A percentile compares a stretch with the other conserved stretches of the same genome.
phyloP scores from a whole-genome alignment of 2,888 invertebrate genomes.

The Kuschelorhynchus macadamiae region DNA sequence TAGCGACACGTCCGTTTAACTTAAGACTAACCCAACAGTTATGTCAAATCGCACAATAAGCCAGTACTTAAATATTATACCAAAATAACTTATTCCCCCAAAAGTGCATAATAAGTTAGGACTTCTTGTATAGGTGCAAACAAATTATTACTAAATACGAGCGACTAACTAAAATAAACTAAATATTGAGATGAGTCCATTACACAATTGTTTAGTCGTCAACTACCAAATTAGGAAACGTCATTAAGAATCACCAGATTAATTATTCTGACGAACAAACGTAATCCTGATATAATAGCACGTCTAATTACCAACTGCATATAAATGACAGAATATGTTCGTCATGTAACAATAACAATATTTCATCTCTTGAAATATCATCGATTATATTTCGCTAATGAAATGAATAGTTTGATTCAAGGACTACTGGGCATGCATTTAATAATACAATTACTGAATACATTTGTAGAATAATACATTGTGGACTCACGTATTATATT shows the following conservation, averaged over 20 bases:
- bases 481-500: too few relatives aligned
- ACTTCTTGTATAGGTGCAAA: too few relatives aligned
- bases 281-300: conserved; percentile 9
- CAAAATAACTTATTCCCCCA: too few relatives aligned
- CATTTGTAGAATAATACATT: background rate
- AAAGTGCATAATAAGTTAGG: too few relatives aligned
- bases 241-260: conserved; percentile 17
- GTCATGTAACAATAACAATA: conserved; percentile 19
- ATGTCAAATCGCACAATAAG: too few relatives aligned
- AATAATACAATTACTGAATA: background rate
- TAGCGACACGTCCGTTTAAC: too few relatives aligned
- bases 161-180: too few relatives aligned
- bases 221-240: conserved; percentile 9
- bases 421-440: conserved; percentile 26
- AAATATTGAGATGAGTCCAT: too few relatives aligned
- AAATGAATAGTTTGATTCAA: conserved; percentile 20
- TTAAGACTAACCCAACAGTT: too few relatives aligned
- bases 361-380: conserved; percentile 9
- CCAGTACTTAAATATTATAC: too few relatives aligned
- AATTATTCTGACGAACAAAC: conserved; percentile 8
- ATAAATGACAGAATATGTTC: conserved; percentile 20
- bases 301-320: conserved; percentile 14
- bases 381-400: conserved; percentile 17
- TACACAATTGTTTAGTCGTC: conserved; percentile 3
- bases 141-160: too few relatives aligned